Conservation (phyloP, 2,113 vertebrate species). For the Zeus faber region DNA sequence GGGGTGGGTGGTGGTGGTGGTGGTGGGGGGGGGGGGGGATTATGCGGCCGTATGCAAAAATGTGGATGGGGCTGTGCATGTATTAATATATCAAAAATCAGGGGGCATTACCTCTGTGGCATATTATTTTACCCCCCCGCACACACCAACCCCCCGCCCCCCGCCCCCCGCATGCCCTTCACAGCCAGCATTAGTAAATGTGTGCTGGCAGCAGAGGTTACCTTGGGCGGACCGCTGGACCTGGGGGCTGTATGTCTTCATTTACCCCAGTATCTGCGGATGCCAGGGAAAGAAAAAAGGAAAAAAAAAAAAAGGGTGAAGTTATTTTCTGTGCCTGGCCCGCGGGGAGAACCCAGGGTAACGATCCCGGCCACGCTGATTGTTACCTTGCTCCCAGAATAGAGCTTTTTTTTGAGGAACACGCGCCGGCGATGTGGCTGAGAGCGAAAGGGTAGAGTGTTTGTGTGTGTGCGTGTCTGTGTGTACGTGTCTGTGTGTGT, state of each 20-base stretch:
- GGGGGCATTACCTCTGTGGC: constrained; percentile 54
- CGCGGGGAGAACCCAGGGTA: constrained; percentile 69
- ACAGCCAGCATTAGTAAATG: constrained; percentile 72
- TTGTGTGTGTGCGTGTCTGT: neutral
- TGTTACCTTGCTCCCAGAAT: constrained; percentile 72
- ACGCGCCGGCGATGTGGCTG: constrained; percentile 17
- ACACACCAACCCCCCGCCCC: constrained; percentile 5
- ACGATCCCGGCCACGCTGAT: constrained; percentile 76
- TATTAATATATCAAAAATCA: constrained; percentile 57
- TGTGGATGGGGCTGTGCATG: constrained; percentile 51
- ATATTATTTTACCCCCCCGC: constrained; percentile 68
- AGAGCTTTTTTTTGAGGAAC: constrained; percentile 57
- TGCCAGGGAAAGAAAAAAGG: constrained; percentile 63
- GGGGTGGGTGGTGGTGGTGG: too few relatives aligned
- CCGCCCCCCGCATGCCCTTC: constrained; percentile 15
- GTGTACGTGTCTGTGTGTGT: constrained; percentile 14
- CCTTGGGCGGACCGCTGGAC: constrained; percentile 75
- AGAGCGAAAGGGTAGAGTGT: neutral
- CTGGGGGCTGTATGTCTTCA: constrained; percentile 81
- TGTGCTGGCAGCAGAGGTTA: constrained; percentile 81
- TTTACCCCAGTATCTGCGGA: constrained; percentile 78
- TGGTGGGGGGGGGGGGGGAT: too few relatives aligned
- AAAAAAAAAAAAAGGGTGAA: constrained; percentile 66
- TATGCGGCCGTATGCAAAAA: too few relatives aligned
- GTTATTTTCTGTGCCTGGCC: constrained; percentile 79